Evolutionary conservation across 2,113 vertebrate species (phyloP).

Genomic region (Pollachius pollachius): DNA sequence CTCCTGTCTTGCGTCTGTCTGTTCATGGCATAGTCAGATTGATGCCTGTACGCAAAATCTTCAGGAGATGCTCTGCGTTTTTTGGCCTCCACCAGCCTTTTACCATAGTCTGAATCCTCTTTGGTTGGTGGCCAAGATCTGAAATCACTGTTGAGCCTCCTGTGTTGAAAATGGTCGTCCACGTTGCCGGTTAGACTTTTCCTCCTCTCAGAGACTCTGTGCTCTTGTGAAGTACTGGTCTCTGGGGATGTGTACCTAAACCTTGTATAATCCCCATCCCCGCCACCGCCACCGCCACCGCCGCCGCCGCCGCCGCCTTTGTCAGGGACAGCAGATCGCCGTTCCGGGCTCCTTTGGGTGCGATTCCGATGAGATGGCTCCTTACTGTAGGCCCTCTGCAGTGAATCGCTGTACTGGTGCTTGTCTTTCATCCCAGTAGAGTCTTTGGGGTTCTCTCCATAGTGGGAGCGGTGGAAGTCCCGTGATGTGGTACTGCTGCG

Average conservation of each 20-base stretch:
- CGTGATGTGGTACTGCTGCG: slow-evolving; percentile 5
- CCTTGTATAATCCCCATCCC: background rate
- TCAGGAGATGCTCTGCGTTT: slow-evolving; percentile 11
- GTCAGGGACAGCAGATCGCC: slow-evolving; percentile 8
- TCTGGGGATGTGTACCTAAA: background rate
- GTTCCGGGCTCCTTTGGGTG: slow-evolving; percentile 35
- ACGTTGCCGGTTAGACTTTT: slow-evolving; percentile 20
- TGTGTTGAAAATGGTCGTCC: slow-evolving; percentile 30
- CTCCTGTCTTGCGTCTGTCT: slow-evolving; percentile 23
- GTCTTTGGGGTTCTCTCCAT: slow-evolving; percentile 9
- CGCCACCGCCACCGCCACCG: background rate
- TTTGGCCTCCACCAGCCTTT: slow-evolving; percentile 21
- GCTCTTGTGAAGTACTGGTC: slow-evolving; percentile 19
- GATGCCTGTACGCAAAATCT: slow-evolving; percentile 22
- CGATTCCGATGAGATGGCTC: slow-evolving; percentile 31
- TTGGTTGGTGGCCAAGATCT: slow-evolving; percentile 11
- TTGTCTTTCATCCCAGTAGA: slow-evolving; percentile 18
- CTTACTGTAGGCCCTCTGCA: slow-evolving; percentile 27
- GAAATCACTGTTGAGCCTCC: slow-evolving; percentile 17
- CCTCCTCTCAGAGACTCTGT: slow-evolving; percentile 35
- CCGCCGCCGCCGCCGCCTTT: background rate
- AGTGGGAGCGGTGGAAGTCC: slow-evolving; percentile 32
- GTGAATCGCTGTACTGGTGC: slow-evolving; percentile 31
- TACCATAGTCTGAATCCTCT: background rate
- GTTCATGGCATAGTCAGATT: slow-evolving; percentile 22